Evolutionary conservation across 2,888 invertebrate genomes (phyloP), one percentile per base, ranked within the genome.

Genomic region (Cetonia aurata): DNA sequence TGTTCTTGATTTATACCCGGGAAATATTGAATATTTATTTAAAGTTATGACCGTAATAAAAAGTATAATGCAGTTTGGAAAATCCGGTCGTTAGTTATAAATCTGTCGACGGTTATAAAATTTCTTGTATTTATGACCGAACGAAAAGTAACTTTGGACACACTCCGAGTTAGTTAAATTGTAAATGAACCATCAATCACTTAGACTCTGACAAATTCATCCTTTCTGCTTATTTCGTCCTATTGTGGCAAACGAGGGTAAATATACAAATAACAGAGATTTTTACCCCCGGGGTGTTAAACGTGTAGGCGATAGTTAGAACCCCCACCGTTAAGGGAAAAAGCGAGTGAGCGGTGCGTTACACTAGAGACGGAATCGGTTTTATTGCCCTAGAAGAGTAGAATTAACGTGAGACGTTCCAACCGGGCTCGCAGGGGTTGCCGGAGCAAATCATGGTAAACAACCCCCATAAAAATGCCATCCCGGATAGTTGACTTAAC

Each of bases 401-500:
- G 67, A 67, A 67, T 67, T 67, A 67, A 67, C 57, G 67, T 67
- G 57, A 67, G 67, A 67, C 56, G 67, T 48, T 46, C 13, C 25
- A 57, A 44, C 17, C 60, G 57, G 17, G 15, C 33, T 53, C 8
- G 37, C 25, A 55, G 67, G 56, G 67, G 67, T 15, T 67, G 56
- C 67, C 33, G 12, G 41, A 46, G 56, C 56, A 65, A 50, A 65
- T 48, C 57, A 33, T 57, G 57, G 56, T 57, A 67, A 67, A 67
- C 67, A 67, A 67, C 67, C 67, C 67, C 67, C 67, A 67, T 67
- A 67, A 67, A 67, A 57, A 67, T 57, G 67, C 67, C 67, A 57
- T 46, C 67, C 42, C 46, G n/a, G 37, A 52, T 41, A 50, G 50
- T 65, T 65, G 62, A 65, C 62, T 65, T 65, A 37, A 50, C 62